Evolutionary conservation across 2,113 vertebrate species (phyloP), one percentile per base, ranked within the genome.

Genomic region (Cricetomys ansorgei): DNA sequence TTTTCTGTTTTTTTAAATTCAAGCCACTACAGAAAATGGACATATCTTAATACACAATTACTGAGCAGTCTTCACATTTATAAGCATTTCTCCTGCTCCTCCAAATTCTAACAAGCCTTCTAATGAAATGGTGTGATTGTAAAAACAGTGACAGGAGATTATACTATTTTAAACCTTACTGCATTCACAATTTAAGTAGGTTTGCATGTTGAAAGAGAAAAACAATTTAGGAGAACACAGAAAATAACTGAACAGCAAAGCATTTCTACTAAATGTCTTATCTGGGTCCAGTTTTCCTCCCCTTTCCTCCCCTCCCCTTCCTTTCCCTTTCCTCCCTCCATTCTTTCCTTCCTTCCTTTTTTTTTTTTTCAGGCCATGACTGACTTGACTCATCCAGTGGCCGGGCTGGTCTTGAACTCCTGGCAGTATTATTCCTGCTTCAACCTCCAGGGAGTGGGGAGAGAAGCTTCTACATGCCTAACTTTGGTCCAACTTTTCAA

Each of bases 1-100:
- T 92, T 93, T 94, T 65, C 73, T 94, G 53, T 89, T 96, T 83
- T 45, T 95, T 96, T 91, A 81, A 86, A 91, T 81, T 85, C 65
- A 93, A 92, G 53, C 21, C 40, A 34, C 34, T 91, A 88, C 1
- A 96, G 80, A 92, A 96, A 95, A 91, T 53, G 53, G 37, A 75
- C 67, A 11, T 16, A 17, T 84, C 15, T 76, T 96, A 86, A 87
- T 37, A 76, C 70, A 40, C 16, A n/a, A 48, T 81, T 69, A 93
- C 12, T 62, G 27, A 96, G 65, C 27, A 88, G 21, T 94, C n/a
- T 90, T 95, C 86, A 81, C 72, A 96, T 73, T 29, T 80, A 94
- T 85, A 94, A 75, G 31, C 37, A 29, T 92, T 84, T 86, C 55
- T 34, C 55, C 80, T 5, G 25, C 1, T 12, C 55, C 40, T 17